A percentile compares a stretch with the other conserved stretches of the same genome.
Evolutionary conservation across 2,888 invertebrate species (phyloP).

Genomic region (Isotomurus palustris): DNA sequence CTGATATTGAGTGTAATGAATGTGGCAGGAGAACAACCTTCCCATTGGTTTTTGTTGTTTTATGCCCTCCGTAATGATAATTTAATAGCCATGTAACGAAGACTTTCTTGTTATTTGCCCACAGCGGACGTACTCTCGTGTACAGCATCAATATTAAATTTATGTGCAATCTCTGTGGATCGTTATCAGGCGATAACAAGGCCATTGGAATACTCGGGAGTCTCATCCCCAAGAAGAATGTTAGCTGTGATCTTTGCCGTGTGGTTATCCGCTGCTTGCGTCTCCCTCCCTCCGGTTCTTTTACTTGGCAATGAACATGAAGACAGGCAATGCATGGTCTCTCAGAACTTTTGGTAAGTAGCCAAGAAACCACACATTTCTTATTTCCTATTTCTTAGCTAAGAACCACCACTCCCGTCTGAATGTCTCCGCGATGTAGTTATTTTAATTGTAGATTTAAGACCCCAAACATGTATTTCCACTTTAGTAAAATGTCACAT

Average conservation of each 20-base stretch:
- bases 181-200: constrained; percentile 88
- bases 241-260: constrained; percentile 81
- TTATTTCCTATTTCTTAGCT: not conserved
- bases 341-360: constrained; percentile 81
- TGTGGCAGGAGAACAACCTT: no score
- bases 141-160: constrained; percentile 93
- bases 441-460: constrained; percentile 2
- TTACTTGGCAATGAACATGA: constrained; percentile 82
- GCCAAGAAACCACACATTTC: no score
- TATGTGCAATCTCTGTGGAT: constrained; percentile 96
- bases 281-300: constrained; percentile 84
- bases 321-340: constrained; percentile 68
- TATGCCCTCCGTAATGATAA: no score
- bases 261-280: constrained; percentile 89
- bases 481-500: not conserved
- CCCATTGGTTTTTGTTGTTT: no score
- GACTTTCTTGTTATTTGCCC: constrained; percentile 67
- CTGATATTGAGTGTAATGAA: no score
- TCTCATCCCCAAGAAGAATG: constrained; percentile 88
- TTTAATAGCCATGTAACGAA: not conserved
- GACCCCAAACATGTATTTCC: not conserved
- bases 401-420: not conserved
- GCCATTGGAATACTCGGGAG: constrained; percentile 90
- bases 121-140: constrained; percentile 95
- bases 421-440: not conserved